Base-by-base conservation (phyloP, 2,113 vertebrate species). In the Phainopepla nitens region DNA sequence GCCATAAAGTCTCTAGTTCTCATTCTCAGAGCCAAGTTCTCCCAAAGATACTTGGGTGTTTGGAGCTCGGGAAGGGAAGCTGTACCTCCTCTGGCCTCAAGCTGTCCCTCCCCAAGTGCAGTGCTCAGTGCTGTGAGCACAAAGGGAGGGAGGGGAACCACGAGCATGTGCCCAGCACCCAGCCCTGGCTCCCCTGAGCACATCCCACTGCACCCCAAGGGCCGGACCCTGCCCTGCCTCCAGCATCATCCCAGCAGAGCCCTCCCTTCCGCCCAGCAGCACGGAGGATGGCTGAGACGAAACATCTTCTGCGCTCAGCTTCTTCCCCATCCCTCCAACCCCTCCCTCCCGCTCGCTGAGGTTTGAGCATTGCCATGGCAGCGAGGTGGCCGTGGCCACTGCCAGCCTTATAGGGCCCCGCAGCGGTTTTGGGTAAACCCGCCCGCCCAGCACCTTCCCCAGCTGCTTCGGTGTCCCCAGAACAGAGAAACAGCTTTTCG, bases 301-400 rank as follows among this genome's bases (percentile, higher is more conserved):
- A 89, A 83, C 89, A 76, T 50, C 54, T n/a, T 31, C 90, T 70
- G 68, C 3, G 4, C 73, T 66, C 87, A 36, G 47, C 69, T 91
- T 81, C 80, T 89, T 89, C 90, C 88, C 57, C 41, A 2, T 66
- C 56, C 79, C 75, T 72, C 58, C 72, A 71, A 54, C 23, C 87
- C 58, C 90, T 81, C 87, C 94, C 90, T 87, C 50, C 73, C 1
- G 36, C 90, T 31, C 20, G 58, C 72, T 84, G 94, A 93, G 93
- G 93, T 93, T 82, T 84, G 64, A 69, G 77, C 44, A 85, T 66
- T 82, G 90, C 85, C 90, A 75, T 23, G 53, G 93, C 93, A 96
- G 93, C 44, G 1, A 66, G 71, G 49, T 6, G 89, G 83, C 82
- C 73, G 57, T 25, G 9, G 13, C 61, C 6, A 0, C 47, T 7